A percentile compares a stretch with the other conserved stretches of the same genome.
These are phyloP conservation scores for Idaea straminata DNA, from an alignment of 2,888 invertebrate genomes.

Conservation along the genomic window DNA sequence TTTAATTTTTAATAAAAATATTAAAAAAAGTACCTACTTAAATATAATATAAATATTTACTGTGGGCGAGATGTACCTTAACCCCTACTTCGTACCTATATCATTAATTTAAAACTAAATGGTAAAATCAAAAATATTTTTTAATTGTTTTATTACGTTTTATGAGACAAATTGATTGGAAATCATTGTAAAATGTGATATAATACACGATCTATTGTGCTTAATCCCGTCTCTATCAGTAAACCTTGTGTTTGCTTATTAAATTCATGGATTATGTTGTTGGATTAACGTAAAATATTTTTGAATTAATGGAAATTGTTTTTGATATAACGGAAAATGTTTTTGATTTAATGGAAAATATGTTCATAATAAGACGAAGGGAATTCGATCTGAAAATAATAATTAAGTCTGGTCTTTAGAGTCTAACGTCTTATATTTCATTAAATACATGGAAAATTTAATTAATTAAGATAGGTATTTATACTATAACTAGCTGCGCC, in stretches of 20 bases:
- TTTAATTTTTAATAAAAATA: no score
- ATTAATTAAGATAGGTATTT: no score
- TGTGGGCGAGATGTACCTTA: no score
- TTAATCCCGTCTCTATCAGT: not conserved
- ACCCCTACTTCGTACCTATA: no score
- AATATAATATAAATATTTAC: no score
- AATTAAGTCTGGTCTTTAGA: not conserved
- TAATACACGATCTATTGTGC: not conserved
- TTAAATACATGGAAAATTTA: no score
- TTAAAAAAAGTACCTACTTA: no score
- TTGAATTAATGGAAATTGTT: not conserved
- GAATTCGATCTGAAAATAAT: not conserved
- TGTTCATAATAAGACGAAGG: not conserved
- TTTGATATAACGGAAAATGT: conserved; percentile 9
- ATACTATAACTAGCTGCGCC: no score
- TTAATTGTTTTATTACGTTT: not conserved
- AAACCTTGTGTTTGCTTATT: not conserved
- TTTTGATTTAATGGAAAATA: no score
- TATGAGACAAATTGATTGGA: not conserved
- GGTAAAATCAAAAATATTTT: no score
- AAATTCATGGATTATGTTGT: not conserved
- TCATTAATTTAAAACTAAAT: no score
- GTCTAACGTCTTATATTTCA: no score
- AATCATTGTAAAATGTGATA: not conserved
- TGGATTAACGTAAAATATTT: conserved; percentile 9